Base-by-base conservation (phyloP, 2,797 vertebrate species). In the Lutjanus campechanus region DNA sequence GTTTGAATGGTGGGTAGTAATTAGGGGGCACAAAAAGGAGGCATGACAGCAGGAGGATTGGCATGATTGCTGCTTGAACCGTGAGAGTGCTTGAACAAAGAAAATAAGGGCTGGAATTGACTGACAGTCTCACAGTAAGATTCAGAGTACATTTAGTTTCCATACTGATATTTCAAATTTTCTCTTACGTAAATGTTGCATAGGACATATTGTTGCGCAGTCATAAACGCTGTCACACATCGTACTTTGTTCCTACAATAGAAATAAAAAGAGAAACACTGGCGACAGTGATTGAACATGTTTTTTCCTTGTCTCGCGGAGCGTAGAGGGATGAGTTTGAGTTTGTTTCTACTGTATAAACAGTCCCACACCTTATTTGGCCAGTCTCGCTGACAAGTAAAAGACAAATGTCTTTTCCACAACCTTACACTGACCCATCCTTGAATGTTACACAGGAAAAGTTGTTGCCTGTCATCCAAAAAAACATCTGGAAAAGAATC, bases 401-500 rank as follows among this genome's bases (percentile, higher is more conserved):
- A 77, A 82, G 58, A 62, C 64, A 72, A 60, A 71, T 66, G 16
- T 51, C 5, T 81, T 82, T 77, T 75, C 55, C 22, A 50, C 66
- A 82, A 69, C 65, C 78, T 81, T 41, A 43, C 8, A 4, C 49
- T 87, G 77, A 84, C 77, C 71, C 71, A 74, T 73, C 69, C 16
- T 77, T 5, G 0, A 62, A 72, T 76, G 47, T 73, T 77, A 77
- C 61, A 19, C 73, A 85, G 81, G 76, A 92, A 84, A 77, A 50
- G 44, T 82, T 67, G 60, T 56, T 82, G 66, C 73, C 73, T 9
- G 19, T 66, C 71, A 55, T 68, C 17, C 59, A 77, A 63, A 82
- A 61, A 73, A 36, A 17, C 43, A 75, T 72, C 78, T 87, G 85
- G 72, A 86, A 83, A 60, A 67, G 19, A 85, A 85, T 81, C 77